Evolutionary conservation across 1,140 invertebrate genomes (phyloP), one percentile per base, ranked within the genome.

Genomic region (Lepidostoma basale): DNA sequence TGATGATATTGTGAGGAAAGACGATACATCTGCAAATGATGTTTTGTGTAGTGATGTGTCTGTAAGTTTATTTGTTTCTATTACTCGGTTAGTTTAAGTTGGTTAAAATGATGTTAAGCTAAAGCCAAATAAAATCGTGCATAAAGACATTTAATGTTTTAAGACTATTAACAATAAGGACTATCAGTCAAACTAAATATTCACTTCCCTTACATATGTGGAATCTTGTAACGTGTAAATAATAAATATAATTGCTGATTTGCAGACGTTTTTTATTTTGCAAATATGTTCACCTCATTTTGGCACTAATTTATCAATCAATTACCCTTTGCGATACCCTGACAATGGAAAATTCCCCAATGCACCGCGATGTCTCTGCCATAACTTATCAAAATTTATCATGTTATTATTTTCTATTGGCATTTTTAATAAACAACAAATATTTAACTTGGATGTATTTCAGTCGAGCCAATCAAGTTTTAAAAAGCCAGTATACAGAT

Each of bases 401-500:
- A n/a, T n/a, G n/a, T n/a, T n/a, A n/a, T n/a, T n/a, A n/a, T n/a
- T n/a, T n/a, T n/a, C n/a, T n/a, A n/a, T n/a, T n/a, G n/a, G n/a
- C n/a, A n/a, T n/a, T n/a, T n/a, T n/a, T n/a, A n/a, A n/a, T n/a
- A n/a, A n/a, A n/a, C n/a, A n/a, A n/a, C n/a, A n/a, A n/a, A n/a
- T n/a, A n/a, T n/a, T n/a, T n/a, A 66, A 16, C n/a, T 66, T 42
- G 16, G 6, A 67, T 33, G 9, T 44, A 9, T 79, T 81, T 72
- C 76, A 82, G 79, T 76, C 76, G 68, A 77, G 74, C 70, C 78
- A 79, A 73, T 72, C 78, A 70, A 77, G 77, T 58, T 84, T 86
- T 75, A 86, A 85, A 69, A 85, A 85, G 71, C 81, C 83, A 10
- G 82, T 81, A 69, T 83, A 81, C 65, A 76, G 81, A 40, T 78